phyloP scores from a whole-genome alignment of 2,797 vertebrate genomes.

The Salmo trutta region DNA sequence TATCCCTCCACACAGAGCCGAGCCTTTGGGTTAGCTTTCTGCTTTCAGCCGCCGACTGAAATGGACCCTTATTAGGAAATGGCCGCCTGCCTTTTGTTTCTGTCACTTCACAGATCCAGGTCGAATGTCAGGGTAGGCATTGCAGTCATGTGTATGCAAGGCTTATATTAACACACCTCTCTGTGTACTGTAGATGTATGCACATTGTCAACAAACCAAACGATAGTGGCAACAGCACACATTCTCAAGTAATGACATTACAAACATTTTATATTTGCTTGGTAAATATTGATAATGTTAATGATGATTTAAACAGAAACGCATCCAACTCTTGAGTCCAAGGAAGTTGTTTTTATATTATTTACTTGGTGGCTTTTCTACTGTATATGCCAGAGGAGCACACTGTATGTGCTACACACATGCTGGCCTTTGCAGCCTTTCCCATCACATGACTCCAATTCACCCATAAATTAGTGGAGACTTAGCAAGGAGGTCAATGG shows the following conservation, averaged over 20 bases:
- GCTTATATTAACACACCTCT: constrained; percentile 19
- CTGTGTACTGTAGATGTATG: not conserved
- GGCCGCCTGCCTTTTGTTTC: constrained; percentile 62
- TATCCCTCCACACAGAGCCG: constrained; percentile 27
- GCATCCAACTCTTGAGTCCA: not conserved
- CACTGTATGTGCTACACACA: not conserved
- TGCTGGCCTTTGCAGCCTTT: not conserved
- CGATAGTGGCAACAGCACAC: constrained; percentile 7
- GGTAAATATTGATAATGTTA: not conserved
- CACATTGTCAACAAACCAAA: constrained; percentile 5
- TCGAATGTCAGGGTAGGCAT: not conserved
- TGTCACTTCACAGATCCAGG: constrained; percentile 47
- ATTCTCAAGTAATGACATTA: not conserved
- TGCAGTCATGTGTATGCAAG: constrained; percentile 31
- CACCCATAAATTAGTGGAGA: not conserved
- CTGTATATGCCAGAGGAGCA: not conserved
- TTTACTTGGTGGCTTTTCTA: not conserved
- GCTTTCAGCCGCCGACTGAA: constrained; percentile 63
- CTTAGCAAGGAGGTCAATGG: not conserved
- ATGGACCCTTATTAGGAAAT: constrained; percentile 45
- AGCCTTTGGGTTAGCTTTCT: constrained; percentile 68
- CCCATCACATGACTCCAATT: not conserved
- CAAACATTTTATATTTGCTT: not conserved
- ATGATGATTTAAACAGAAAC: not conserved
- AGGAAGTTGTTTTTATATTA: not conserved